Conservation (phyloP, 2,113 vertebrate species). For the Athene cunicularia region DNA sequence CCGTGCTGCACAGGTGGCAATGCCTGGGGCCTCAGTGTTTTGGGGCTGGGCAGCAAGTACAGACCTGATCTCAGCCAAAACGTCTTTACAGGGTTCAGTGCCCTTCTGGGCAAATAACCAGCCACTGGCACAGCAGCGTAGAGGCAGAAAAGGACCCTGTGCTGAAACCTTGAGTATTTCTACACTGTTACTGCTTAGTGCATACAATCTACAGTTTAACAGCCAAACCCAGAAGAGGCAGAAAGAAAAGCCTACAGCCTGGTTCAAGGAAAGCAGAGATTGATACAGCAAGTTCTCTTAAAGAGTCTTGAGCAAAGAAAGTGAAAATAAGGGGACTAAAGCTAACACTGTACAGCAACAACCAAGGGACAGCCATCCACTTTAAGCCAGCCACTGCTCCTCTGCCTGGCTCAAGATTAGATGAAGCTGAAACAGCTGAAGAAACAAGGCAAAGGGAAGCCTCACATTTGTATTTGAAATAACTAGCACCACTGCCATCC, state of each 20-base stretch:
- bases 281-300: background rate
- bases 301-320: background rate
- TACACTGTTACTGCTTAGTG: rapidly evolving
- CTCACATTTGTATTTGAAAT: background rate
- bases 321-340: background rate
- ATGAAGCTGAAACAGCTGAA: background rate
- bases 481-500: background rate
- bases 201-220: background rate
- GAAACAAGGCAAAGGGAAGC: background rate
- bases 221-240: background rate
- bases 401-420: background rate
- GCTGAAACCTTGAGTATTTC: background rate
- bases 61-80: background rate
- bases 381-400: background rate
- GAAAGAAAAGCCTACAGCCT: background rate
- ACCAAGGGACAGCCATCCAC: background rate
- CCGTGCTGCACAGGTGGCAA: background rate
- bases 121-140: background rate
- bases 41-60: rapidly evolving
- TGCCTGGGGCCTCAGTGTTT: background rate
- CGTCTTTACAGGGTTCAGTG: background rate
- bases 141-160: background rate
- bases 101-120: background rate
- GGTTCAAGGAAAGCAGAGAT: background rate
- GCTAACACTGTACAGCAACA: background rate